phyloP scores from a whole-genome alignment of 30 jellyfish, hydroid and myxozoan genomes.

The Catostylus mosaicus region DNA sequence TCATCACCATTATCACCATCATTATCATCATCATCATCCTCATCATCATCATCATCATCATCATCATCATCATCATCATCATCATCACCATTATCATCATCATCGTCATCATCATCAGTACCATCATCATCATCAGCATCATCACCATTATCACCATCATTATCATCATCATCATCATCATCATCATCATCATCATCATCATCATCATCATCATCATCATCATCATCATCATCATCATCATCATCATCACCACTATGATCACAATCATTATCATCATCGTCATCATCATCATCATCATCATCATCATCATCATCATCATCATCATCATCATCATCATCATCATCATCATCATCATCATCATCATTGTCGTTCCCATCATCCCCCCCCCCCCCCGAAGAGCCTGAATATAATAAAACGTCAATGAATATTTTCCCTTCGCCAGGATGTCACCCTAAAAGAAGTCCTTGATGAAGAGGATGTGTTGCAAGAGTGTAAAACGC shows the following conservation, averaged over 20 bases:
- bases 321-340: constrained; percentile 18
- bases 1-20: background rate
- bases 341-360: constrained; percentile 30
- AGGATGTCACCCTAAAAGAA: constrained; percentile 92
- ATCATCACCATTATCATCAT: background rate
- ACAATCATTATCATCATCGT: constrained; percentile 6
- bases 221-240: background rate
- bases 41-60: background rate
- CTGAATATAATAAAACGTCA: background rate
- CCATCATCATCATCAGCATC: background rate
- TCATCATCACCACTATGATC: too few relatives aligned
- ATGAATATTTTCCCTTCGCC: background rate
- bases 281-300: constrained; percentile 22
- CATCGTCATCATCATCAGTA: background rate
- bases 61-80: too few relatives aligned
- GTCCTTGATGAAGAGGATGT: constrained; percentile 87
- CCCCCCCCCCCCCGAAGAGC: background rate
- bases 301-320: constrained; percentile 4
- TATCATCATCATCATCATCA: constrained; percentile 20
- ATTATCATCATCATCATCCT: background rate
- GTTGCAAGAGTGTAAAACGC: constrained; percentile 91
- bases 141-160: too few relatives aligned
- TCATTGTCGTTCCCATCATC: background rate
- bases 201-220: background rate
- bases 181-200: constrained; percentile 5